These are phyloP conservation scores for Criorhina ranunculi DNA, from an alignment of 2,888 invertebrate species.

Conservation along the genomic window DNA sequence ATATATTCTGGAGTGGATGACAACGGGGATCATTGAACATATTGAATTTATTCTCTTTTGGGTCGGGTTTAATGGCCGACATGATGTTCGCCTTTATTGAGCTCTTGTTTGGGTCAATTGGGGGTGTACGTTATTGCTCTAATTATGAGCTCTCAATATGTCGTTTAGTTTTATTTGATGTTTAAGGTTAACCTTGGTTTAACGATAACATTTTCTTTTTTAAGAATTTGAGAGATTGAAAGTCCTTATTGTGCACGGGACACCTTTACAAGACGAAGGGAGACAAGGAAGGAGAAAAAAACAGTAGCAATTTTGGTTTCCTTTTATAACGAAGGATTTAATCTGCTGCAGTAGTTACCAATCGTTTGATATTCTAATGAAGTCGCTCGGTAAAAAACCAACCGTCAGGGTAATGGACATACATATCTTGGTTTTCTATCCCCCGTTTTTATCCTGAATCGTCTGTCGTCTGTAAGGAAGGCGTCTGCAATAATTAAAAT, in stretches of 20 bases:
- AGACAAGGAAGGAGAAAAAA: not conserved
- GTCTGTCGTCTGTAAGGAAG: constrained; percentile 72
- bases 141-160: constrained; percentile 74
- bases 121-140: constrained; percentile 59
- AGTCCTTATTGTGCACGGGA: not conserved
- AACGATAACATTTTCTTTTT: not conserved
- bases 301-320: not conserved
- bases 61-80: constrained; percentile 71
- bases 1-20: constrained; percentile 67
- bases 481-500: constrained; percentile 76
- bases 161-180: constrained; percentile 70
- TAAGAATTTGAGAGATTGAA: not conserved
- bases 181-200: constrained; percentile 39
- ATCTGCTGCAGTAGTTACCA: constrained; percentile 57
- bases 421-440: constrained; percentile 55
- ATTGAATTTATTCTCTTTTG: constrained; percentile 72
- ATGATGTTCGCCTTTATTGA: constrained; percentile 66
- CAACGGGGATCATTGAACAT: constrained; percentile 75
- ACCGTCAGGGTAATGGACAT: constrained; percentile 63
- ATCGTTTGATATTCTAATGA: constrained; percentile 74
- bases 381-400: constrained; percentile 54
- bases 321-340: constrained; percentile 5
- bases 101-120: constrained; percentile 71
- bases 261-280: not conserved
- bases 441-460: constrained; percentile 25